These are phyloP conservation scores for Lasioglossum baleicum DNA, from an alignment of 1,140 invertebrate species.

Conservation along the genomic window DNA sequence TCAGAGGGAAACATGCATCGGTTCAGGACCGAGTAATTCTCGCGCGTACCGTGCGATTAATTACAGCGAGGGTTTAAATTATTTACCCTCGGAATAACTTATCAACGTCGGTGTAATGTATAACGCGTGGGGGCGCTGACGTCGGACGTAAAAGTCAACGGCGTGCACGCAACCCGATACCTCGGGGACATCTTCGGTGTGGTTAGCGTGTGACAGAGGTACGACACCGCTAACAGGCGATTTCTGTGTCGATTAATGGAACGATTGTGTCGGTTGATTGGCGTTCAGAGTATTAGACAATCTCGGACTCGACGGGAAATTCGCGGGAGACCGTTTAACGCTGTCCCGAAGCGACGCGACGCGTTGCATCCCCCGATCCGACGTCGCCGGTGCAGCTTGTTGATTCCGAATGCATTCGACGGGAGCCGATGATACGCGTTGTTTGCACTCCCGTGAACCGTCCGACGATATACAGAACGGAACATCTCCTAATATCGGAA, in stretches of 20 bases:
- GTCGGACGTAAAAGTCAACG: too few relatives aligned
- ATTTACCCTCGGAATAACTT: too few relatives aligned
- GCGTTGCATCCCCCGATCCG: background rate
- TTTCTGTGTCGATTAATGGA: constrained; percentile 34
- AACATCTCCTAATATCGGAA: too few relatives aligned
- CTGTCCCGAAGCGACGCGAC: background rate
- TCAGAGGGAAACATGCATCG: too few relatives aligned
- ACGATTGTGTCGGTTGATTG: constrained; percentile 36
- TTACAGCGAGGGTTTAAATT: too few relatives aligned
- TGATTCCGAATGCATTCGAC: constrained; percentile 29
- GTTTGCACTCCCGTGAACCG: background rate
- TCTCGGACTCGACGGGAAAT: constrained; percentile 20
- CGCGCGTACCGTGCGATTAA: too few relatives aligned
- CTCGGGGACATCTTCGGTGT: too few relatives aligned
- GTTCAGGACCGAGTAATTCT: too few relatives aligned
- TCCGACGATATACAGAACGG: background rate
- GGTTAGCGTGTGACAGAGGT: background rate
- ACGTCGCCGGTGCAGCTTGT: constrained; percentile 20
- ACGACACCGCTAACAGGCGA: constrained; percentile 32
- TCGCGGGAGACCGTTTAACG: constrained; percentile 41
- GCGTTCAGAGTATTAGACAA: constrained; percentile 26
- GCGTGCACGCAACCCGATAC: too few relatives aligned
- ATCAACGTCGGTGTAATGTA: too few relatives aligned
- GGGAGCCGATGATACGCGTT: background rate
- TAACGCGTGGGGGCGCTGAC: too few relatives aligned